These are phyloP conservation scores for Loris lydekkerianus DNA, from an alignment of 2,797 vertebrate species.

Conservation along the genomic window DNA sequence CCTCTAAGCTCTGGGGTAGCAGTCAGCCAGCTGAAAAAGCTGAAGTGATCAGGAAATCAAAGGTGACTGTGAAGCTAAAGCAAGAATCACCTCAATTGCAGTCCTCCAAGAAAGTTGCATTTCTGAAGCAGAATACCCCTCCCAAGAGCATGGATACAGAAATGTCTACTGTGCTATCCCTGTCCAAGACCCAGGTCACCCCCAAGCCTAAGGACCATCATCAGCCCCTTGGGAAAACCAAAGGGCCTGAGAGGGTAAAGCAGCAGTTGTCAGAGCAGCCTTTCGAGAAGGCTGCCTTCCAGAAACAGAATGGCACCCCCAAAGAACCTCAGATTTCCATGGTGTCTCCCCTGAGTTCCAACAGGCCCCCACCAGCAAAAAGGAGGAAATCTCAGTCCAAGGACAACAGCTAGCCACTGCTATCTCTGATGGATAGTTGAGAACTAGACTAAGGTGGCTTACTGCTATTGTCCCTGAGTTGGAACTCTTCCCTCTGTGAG, in stretches of 20 bases:
- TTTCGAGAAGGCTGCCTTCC: conserved; percentile 69
- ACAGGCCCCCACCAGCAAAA: conserved; percentile 78
- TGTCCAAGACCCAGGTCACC: conserved; percentile 72
- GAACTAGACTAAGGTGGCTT: background rate
- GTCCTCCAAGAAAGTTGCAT: conserved; percentile 6
- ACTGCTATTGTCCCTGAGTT: background rate
- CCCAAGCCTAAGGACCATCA: background rate
- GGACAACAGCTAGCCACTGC: background rate
- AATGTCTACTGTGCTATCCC: accelerated
- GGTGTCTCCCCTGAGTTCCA: conserved; percentile 5
- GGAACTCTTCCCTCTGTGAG: conserved; percentile 9
- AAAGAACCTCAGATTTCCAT: conserved; percentile 42
- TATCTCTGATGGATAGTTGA: background rate
- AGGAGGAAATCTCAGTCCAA: conserved; percentile 70
- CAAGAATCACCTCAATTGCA: background rate
- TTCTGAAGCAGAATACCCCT: background rate
- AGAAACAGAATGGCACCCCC: conserved; percentile 72
- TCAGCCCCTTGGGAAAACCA: accelerated
- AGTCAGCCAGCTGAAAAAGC: background rate
- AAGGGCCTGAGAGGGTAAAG: conserved; percentile 66
- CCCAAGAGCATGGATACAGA: background rate
- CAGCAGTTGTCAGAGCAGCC: conserved; percentile 24
- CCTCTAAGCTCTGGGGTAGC: background rate
- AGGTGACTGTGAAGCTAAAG: conserved; percentile 7
- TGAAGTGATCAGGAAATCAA: background rate